Base-by-base conservation (phyloP, 2,888 invertebrate genomes). In the Brachypalpus laphriformis region DNA sequence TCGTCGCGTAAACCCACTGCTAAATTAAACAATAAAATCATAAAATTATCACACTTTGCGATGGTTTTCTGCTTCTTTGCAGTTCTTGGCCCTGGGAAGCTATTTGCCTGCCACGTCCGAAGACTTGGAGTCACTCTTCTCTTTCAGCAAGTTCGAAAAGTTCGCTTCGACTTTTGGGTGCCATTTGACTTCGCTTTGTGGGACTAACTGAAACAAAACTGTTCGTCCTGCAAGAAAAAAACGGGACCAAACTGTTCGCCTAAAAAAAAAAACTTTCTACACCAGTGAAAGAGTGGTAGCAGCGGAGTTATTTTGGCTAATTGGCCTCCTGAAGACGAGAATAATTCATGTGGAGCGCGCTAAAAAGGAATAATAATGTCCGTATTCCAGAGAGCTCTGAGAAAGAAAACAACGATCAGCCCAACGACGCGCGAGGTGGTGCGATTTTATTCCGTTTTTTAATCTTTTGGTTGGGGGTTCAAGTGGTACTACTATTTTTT, bases 1-100 rank as follows among this genome's bases (percentile, higher is more conserved):
- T 18, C 22, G 11, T 14, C 28, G 9, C 42, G 11, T 11, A 14
- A 2, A 74, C 70, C 61, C 51, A 40, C 72, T 68, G 75, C 68
- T 82, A 82, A 86, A 82, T 86, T 86, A 82, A 81, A 86, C 86
- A 76, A 86, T 86, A 86, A 86, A 86, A 86, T 86, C 82, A 86
- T 86, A 86, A 86, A 86, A 86, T 82, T 86, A 86, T 86, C 86
- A 76, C 76, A 82, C 85, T 86, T 68, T 63, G 71, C 68, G 72
- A 77, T 54, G 80, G 59, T 47, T 75, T 40, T 65, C 57, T 65
- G 49, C 57, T 81, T 75, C 68, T 68, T 75, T 71, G 70, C 31
- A 59, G 51, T 72, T 47, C 18, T 71, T 47, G 42, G 71, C 40
- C 54, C 65, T 80, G 65, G 59, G 71, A 71, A 71, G 66, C 81